A percentile compares a stretch with the other conserved stretches of the same genome.
Conservation (phyloP, 1,140 invertebrate species). For the Drosophila ananassae region DNA sequence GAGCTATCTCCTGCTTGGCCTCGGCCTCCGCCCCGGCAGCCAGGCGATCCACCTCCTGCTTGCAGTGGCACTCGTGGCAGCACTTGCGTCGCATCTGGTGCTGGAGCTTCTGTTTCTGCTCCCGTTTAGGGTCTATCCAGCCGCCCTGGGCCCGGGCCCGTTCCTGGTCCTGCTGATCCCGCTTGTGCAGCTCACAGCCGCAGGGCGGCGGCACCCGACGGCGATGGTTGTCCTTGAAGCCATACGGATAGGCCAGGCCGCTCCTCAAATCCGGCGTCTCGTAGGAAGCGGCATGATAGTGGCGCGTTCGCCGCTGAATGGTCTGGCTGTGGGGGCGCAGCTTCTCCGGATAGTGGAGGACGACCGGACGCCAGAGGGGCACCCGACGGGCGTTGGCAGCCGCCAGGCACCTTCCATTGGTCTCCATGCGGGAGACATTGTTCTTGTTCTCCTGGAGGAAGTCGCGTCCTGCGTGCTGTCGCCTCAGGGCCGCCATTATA, state of each 20-base stretch:
- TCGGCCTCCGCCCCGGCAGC: background rate
- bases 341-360: slow-evolving; percentile 29
- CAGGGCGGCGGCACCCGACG: background rate
- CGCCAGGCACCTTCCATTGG: slow-evolving; percentile 11
- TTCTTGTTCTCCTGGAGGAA: slow-evolving; percentile 43
- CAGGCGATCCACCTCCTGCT: background rate
- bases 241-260: slow-evolving; percentile 27
- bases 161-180: background rate
- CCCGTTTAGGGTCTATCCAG: slow-evolving; percentile 11
- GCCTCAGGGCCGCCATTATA: slow-evolving; percentile 1
- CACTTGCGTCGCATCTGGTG: background rate
- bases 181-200: background rate
- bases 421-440: slow-evolving; percentile 20
- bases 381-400: slow-evolving; percentile 21
- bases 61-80: slow-evolving; percentile 12
- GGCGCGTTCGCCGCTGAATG: background rate
- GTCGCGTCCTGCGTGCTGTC: slow-evolving; percentile 37
- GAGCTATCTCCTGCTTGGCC: background rate
- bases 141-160: slow-evolving; percentile 19
- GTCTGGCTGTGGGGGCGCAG: slow-evolving; percentile 10
- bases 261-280: slow-evolving; percentile 12
- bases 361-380: slow-evolving; percentile 43
- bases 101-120: background rate
- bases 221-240: background rate
- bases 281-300: background rate